Evolutionary conservation across 2,797 vertebrate genomes (phyloP), one percentile per base, ranked within the genome.

Genomic region (Argyrosomus regius): DNA sequence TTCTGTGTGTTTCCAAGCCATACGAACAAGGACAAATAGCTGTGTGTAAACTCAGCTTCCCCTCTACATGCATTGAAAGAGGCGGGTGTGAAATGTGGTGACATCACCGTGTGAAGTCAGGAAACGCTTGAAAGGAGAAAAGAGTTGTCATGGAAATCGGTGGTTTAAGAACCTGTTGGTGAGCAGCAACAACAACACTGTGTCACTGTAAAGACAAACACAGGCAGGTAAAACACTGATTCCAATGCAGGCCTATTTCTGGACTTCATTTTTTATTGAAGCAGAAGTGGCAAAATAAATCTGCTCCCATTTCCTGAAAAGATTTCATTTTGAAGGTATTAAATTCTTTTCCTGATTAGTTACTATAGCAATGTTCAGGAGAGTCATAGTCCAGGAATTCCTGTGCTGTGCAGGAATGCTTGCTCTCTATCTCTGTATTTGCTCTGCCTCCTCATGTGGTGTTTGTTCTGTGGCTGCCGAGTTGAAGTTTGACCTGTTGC

Each of bases 401-500:
- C 71, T 72, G 81, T 80, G 62, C 65, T 72, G 81, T 80, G 62
- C 65, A 76, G 87, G 92, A 94, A 94, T 88, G 88, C 74, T 54
- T 26, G 63, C 75, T 69, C 57, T 80, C 72, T 90, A 24, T 85
- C 79, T 79, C 50, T 68, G 46, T 48, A 12, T 84, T 85, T 86
- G 78, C 75, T 75, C 66, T 85, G 74, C 92, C 92, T 90, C 89
- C 82, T 84, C 78, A 28, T 46, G 78, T 62, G 67, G 26, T 94
- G 89, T 94, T 94, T 94, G 88, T 61, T 90, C 86, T 91, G 85
- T 13, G 50, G 71, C 84, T 76, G 80, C 41, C 53, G 75, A 76
- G 75, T 49, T 92, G 94, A 93, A 95, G 91, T 95, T 95, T 94
- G 93, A 94, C 93, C 94, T 82, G 84, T 81, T 68, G 81, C 89